Evolutionary conservation across 2,888 invertebrate genomes (phyloP).

Genomic region (Epiperipatus broadwayi): DNA sequence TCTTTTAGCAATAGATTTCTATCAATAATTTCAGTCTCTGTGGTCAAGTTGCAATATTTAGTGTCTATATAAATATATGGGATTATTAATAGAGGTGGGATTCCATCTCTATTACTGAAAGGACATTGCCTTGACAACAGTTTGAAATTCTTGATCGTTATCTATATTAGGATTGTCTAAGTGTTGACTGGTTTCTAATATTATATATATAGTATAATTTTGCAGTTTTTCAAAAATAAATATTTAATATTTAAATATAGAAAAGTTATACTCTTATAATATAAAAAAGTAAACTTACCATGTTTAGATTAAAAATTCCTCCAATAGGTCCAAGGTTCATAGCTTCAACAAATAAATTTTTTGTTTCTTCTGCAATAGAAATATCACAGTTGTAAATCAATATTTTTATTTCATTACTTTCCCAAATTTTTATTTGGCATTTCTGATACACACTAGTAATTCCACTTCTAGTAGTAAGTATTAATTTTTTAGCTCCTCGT

Average conservation of each 20-base stretch:
- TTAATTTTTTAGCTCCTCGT: slow-evolving; percentile 63
- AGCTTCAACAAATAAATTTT: slow-evolving; percentile 44
- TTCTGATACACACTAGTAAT: slow-evolving; percentile 81
- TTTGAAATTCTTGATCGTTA: too few relatives aligned
- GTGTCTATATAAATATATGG: too few relatives aligned
- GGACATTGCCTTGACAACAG: too few relatives aligned
- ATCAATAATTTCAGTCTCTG: too few relatives aligned
- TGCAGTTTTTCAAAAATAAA: not conserved
- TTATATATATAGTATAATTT: slow-evolving; percentile 6
- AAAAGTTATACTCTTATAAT: slow-evolving; percentile 1
- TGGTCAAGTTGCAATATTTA: too few relatives aligned
- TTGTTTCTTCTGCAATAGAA: slow-evolving; percentile 47
- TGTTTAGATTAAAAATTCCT: slow-evolving; percentile 84
- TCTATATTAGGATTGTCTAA: too few relatives aligned
- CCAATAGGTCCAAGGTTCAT: slow-evolving; percentile 51
- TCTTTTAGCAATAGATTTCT: too few relatives aligned
- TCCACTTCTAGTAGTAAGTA: slow-evolving; percentile 74
- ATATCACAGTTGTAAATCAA: slow-evolving; percentile 50
- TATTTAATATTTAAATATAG: slow-evolving; percentile 13
- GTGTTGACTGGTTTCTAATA: too few relatives aligned
- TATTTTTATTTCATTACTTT: slow-evolving; percentile 44
- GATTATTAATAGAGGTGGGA: too few relatives aligned
- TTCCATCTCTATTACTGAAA: too few relatives aligned
- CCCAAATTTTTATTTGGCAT: slow-evolving; percentile 47
- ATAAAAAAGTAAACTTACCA: slow-evolving; percentile 33